Percentiles rank a stretch among this genome's conserved stretches.
phyloP scores from a whole-genome alignment of 2,113 vertebrate genomes.

The Microcebus ravelobensis region DNA sequence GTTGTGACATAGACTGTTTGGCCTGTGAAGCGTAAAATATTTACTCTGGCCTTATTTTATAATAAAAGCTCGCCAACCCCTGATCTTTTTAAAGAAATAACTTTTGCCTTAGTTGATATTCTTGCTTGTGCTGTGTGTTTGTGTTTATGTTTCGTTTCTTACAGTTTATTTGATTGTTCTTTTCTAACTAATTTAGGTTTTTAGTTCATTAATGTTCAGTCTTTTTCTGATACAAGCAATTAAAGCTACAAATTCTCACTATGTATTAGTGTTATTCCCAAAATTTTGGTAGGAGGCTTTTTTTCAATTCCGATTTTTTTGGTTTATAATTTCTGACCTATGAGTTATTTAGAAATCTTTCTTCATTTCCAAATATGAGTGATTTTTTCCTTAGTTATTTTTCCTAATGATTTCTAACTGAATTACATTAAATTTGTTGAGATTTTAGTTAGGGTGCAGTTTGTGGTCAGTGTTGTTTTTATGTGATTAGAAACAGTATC shows the following conservation, averaged over 20 bases:
- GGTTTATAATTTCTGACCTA: not conserved
- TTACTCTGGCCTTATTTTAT: not conserved
- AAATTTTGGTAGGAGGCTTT: not conserved
- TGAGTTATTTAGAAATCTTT: constrained; percentile 17
- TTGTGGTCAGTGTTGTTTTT: not conserved
- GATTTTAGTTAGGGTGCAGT: not conserved
- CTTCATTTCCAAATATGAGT: not conserved
- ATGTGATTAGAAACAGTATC: not conserved
- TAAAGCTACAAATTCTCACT: not conserved
- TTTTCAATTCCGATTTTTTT: not conserved
- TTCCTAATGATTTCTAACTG: not conserved
- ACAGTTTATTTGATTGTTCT: not conserved
- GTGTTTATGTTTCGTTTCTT: not conserved
- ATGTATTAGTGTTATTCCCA: not conserved
- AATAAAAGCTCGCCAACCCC: not conserved
- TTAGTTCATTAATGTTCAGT: not conserved
- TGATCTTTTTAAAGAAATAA: not conserved
- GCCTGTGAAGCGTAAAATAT: not conserved
- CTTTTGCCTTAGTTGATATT: not conserved
- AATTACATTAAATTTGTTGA: not conserved
- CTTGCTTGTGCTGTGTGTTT: not conserved
- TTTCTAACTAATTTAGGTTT: not conserved
- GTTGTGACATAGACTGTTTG: not conserved
- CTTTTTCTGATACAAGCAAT: not conserved
- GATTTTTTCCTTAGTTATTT: not conserved